Base-by-base conservation (phyloP, 2,113 vertebrate genomes). In the Steatornis caripensis region DNA sequence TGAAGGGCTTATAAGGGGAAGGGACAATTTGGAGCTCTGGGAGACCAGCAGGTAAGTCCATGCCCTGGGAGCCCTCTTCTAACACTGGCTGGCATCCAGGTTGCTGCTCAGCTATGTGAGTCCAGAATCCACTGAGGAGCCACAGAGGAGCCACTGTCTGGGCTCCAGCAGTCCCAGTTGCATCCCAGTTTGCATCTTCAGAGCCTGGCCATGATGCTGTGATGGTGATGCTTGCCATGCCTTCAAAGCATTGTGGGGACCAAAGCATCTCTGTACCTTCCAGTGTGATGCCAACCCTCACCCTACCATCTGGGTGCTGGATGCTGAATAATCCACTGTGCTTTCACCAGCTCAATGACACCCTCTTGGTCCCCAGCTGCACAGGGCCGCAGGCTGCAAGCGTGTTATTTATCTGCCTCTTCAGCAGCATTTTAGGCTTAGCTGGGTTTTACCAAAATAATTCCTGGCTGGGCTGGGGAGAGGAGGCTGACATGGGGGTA, bases 141-240 rank as follows among this genome's bases (percentile, higher is more conserved):
- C n/a, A n/a, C n/a, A n/a, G n/a, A n/a, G n/a, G n/a, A n/a, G n/a
- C n/a, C n/a, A 10, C 36, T 55, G 54, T 10, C 15, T 46, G 39
- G 27, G 21, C 22, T 49, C 61, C 61, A 62, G 32, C 18, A 62
- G 32, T 43, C 36, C n/a, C 21, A 5, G 39, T 14, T 68, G 24
- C 54, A 87, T 75, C 61, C 37, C 22, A 29, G 29, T 46, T 68
- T 34, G n/a, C 34, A 48, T 19, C 39, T 68, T 37, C 7, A 15
- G 60, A 2, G 3, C 10, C 30, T 0, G 0, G n/a, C 30, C 1
- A 0, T 29, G 30, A 22, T 76, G 32, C 18, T 82, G 7, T 62
- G 17, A 21, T 5, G 3, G 17, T 17, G 16, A 6, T 48, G n/a
- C 39, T 61, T 39, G 26, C 10, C 15, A 12, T 62, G 48, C 6